Percentiles rank a stretch among this genome's conserved stretches.
Conservation (phyloP, 35 echinoderm and acorn worm genomes). For the Heliocidaris tuberculata region DNA sequence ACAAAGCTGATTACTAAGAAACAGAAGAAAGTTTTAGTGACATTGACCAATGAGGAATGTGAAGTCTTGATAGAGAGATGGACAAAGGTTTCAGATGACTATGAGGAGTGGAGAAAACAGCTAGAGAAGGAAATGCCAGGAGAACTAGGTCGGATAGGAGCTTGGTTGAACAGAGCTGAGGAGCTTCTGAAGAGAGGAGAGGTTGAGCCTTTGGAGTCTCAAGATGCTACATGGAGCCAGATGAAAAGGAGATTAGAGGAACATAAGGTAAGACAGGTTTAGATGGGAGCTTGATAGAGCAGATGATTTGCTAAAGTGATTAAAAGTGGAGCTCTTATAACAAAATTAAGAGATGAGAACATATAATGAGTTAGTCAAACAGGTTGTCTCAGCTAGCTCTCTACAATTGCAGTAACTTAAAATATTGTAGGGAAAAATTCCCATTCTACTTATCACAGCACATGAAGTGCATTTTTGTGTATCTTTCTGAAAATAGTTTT, state of each 20-base stretch:
- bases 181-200: constrained; percentile 62
- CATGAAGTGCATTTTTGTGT: no score
- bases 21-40: constrained; percentile 75
- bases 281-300: not conserved
- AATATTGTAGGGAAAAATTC: no score
- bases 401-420: no score
- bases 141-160: constrained; percentile 60
- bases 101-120: constrained; percentile 70
- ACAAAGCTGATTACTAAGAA: constrained; percentile 75
- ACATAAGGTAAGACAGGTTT: constrained; percentile 59
- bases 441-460: no score
- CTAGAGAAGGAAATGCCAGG: constrained; percentile 76
- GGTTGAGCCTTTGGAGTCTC: constrained; percentile 64
- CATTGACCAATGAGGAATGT: constrained; percentile 74
- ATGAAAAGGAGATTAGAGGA: constrained; percentile 70
- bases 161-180: constrained; percentile 87
- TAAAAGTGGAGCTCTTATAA: no score
- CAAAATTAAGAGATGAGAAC: no score
- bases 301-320: not conserved
- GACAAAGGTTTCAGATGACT: constrained; percentile 69
- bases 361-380: no score
- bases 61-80: constrained; percentile 70
- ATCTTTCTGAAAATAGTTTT: no score
- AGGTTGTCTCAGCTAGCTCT: no score
- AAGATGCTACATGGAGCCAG: constrained; percentile 83